Evolutionary conservation across 2,113 vertebrate species (phyloP), one percentile per base, ranked within the genome.

Genomic region (Pachypanchax playfairii): DNA sequence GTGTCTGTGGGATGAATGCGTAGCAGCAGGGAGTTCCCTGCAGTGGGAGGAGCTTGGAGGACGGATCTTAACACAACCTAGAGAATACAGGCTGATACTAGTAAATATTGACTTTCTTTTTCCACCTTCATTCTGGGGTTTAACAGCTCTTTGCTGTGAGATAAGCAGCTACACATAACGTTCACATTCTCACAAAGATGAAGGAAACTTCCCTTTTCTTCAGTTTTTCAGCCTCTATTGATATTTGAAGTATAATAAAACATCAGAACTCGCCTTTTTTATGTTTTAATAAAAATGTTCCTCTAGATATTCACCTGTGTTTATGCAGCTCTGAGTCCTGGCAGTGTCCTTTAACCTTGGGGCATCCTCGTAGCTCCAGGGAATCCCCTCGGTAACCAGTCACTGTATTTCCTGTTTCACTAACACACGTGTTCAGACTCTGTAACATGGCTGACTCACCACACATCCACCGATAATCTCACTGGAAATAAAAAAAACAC

Each of bases 71-170:
- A 47, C 43, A 5, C 67, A 46, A 11, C 38, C 52, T 62, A 48
- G 38, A 62, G 11, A 12, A 78, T 41, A 56, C 43, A 20, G 43
- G 47, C 59, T 43, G 52, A 53, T 17, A 24, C 44, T 73, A 77
- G 88, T 90, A 88, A 94, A 93, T 92, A 93, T 93, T 95, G 91
- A 91, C 85, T 15, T 47, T 59, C 64, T 69, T 63, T 65, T 79
- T 63, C 49, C 52, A 58, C 47, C 63, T 58, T 6, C n/a, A 7
- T 52, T 58, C 38, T 56, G 0, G 6, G 26, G 44, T 24, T 12
- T 8, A 15, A 44, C 60, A 53, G 64, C 50, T 70, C 42, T 56
- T 41, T 50, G 58, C 12, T 22, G 52, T 22, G 29, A 64, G 72
- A 81, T 73, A 56, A 66, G 59, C 35, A 15, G 5, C 3, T 36